Percentiles rank a stretch among this genome's conserved stretches.
Conservation (phyloP, 2,888 invertebrate species). For the Leptopilina myrica region DNA sequence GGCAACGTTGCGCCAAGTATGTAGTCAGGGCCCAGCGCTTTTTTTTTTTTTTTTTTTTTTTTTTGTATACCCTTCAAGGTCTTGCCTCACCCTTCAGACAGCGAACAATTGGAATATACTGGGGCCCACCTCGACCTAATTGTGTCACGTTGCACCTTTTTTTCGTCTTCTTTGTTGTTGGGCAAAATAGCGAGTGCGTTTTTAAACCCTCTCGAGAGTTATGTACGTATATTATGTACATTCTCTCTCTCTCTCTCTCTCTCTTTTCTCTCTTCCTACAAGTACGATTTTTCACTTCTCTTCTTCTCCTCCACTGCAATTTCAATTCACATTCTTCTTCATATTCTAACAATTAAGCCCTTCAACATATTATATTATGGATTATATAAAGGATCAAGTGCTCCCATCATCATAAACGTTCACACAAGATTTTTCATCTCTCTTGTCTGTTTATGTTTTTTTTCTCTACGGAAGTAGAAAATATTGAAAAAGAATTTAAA, state of each 20-base stretch:
- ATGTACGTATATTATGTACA: background rate
- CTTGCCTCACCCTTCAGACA: slow-evolving; percentile 65
- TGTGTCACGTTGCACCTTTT: slow-evolving; percentile 65
- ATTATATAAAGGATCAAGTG: slow-evolving; percentile 26
- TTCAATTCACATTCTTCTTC: slow-evolving; percentile 19
- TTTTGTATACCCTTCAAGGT: slow-evolving; percentile 69
- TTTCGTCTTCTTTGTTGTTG: slow-evolving; percentile 50
- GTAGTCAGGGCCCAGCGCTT: slow-evolving; percentile 57
- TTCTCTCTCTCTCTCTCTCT: slow-evolving; percentile 34
- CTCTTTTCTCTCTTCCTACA: background rate
- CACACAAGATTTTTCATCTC: background rate
- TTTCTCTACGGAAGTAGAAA: background rate
- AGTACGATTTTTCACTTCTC: background rate
- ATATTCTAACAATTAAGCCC: slow-evolving; percentile 14
- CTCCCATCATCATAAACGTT: background rate
- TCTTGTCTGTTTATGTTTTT: background rate
- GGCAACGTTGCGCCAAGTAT: slow-evolving; percentile 55
- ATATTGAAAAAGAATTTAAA: too few relatives aligned
- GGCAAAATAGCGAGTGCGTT: slow-evolving; percentile 14
- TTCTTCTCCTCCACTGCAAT: background rate
- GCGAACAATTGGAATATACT: slow-evolving; percentile 61
- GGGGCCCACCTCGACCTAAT: slow-evolving; percentile 65
- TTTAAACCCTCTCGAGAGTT: slow-evolving; percentile 22
- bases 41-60: slow-evolving; percentile 67
- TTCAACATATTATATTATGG: background rate